phyloP scores from a whole-genome alignment of 2,888 invertebrate genomes.

The Sabatieria punctata region DNA sequence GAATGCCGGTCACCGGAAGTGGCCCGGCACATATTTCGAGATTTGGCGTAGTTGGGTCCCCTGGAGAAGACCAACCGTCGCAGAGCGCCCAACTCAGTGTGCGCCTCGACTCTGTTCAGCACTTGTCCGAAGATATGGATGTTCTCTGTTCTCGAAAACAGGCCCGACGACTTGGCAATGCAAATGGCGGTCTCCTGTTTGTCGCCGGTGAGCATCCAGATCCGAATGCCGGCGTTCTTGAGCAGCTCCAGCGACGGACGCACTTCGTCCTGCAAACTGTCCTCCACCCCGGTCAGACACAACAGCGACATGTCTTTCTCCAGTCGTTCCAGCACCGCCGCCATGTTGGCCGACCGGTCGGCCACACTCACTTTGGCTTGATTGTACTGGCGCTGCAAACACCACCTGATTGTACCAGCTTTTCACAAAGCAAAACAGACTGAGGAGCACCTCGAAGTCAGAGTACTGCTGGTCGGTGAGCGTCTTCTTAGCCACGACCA shows the following conservation, averaged over 20 bases:
- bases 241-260: constrained; percentile 51
- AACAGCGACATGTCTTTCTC: constrained; percentile 70
- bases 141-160: constrained; percentile 63
- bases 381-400: constrained; percentile 18
- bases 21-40: no score
- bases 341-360: constrained; percentile 65
- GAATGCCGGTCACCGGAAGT: no score
- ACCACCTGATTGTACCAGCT: neutral
- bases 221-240: constrained; percentile 55
- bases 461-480: constrained; percentile 48
- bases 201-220: constrained; percentile 53
- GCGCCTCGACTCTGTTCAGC: constrained; percentile 46
- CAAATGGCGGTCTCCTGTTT: constrained; percentile 90
- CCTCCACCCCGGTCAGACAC: constrained; percentile 52
- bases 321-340: constrained; percentile 63
- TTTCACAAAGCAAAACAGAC: neutral
- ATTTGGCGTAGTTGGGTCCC: no score
- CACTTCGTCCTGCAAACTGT: constrained; percentile 47
- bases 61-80: constrained; percentile 41
- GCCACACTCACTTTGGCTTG: constrained; percentile 53
- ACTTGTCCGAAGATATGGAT: constrained; percentile 57
- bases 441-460: constrained; percentile 46
- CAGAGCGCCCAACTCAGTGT: constrained; percentile 45
- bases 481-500: constrained; percentile 52
- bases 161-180: constrained; percentile 85